Conservation (phyloP, 2,113 vertebrate species). For the Tragelaphus strepsiceros region DNA sequence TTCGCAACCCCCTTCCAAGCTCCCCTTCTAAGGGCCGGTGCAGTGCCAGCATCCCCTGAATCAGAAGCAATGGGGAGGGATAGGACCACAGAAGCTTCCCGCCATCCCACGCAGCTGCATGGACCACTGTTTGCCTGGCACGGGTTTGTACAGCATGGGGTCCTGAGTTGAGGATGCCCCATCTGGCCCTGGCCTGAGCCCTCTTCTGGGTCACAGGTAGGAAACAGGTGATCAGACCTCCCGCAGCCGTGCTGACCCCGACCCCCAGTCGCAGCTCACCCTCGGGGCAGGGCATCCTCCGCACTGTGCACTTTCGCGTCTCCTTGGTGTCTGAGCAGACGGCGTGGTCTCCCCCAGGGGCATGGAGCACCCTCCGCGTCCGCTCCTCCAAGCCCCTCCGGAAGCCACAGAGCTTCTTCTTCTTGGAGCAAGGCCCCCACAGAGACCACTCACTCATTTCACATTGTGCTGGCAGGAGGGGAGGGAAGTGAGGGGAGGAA, state of each 20-base stretch:
- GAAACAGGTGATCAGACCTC: neutral
- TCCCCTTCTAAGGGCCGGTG: neutral
- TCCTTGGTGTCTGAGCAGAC: conserved; percentile 86
- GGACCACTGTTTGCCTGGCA: neutral
- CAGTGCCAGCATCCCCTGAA: neutral
- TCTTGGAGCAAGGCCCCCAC: conserved; percentile 94
- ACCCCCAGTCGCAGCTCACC: conserved; percentile 77
- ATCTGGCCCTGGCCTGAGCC: neutral
- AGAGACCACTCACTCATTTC: conserved; percentile 94
- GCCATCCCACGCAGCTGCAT: neutral
- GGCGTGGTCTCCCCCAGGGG: conserved; percentile 78
- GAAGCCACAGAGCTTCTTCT: conserved; percentile 94
- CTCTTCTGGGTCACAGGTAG: neutral
- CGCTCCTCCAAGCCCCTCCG: conserved; percentile 91
- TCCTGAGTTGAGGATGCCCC: neutral
- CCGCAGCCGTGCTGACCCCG: neutral
- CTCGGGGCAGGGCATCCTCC: conserved; percentile 86
- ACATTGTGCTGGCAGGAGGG: conserved; percentile 84
- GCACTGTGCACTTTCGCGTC: conserved; percentile 86
- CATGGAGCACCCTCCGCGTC: conserved; percentile 82
- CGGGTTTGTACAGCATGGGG: neutral
- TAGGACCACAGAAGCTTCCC: neutral
- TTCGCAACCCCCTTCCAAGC: neutral
- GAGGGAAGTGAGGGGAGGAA: neutral
- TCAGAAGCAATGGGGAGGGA: neutral